These are phyloP conservation scores for Tridacna crocea DNA, from an alignment of 2,888 invertebrate species.

Conservation along the genomic window DNA sequence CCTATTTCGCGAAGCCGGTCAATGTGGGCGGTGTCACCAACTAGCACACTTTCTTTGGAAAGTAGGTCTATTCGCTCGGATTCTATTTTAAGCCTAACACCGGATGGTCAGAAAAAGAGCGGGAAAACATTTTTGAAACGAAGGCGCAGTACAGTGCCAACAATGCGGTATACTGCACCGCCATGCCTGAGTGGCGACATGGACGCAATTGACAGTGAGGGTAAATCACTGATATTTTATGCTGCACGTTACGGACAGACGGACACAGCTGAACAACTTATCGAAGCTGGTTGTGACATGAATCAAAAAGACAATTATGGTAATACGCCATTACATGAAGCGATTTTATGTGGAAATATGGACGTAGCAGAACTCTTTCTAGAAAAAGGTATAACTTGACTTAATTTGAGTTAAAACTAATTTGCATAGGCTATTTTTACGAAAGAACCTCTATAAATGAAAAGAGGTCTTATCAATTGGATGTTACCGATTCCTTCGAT, in stretches of 20 bases:
- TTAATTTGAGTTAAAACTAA: no score
- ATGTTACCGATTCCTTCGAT: no score
- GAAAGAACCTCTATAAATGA: no score
- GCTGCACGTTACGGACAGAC: constrained; percentile 65
- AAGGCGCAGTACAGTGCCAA: neutral
- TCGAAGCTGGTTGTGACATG: constrained; percentile 60
- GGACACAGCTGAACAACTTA: constrained; percentile 54
- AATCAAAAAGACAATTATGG: constrained; percentile 55
- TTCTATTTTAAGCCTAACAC: constrained; percentile 1
- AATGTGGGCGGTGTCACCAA: constrained; percentile 21
- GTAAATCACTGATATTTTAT: constrained; percentile 61
- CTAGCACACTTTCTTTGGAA: neutral
- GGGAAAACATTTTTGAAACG: constrained; percentile 3
- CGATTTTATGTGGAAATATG: constrained; percentile 55
- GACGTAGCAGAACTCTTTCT: constrained; percentile 61
- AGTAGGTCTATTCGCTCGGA: constrained; percentile 4
- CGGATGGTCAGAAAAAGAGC: constrained; percentile 12
- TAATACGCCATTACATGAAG: constrained; percentile 63
- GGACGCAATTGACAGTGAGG: constrained; percentile 55
- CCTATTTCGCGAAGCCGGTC: constrained; percentile 18
- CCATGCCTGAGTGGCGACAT: constrained; percentile 56
- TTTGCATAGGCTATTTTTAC: no score
- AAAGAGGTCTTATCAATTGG: no score
- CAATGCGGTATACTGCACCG: constrained; percentile 1
- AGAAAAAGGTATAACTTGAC: constrained; percentile 53